phyloP scores from a whole-genome alignment of 2,113 vertebrate species.

The Columba livia region DNA sequence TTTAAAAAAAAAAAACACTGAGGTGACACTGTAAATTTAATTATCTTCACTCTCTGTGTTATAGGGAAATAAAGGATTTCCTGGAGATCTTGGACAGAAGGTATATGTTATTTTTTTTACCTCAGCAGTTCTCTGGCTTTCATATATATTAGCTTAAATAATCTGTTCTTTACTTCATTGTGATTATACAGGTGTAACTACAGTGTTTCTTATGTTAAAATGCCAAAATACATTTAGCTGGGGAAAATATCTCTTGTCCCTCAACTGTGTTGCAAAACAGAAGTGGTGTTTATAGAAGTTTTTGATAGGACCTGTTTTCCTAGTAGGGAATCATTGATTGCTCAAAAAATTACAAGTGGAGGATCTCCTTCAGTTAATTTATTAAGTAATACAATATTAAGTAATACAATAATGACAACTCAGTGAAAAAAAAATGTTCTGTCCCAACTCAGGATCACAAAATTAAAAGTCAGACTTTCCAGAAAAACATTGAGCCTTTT shows the following conservation, averaged over 20 bases:
- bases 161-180: not conserved
- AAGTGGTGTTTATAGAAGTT: not conserved
- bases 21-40: not conserved
- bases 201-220: not conserved
- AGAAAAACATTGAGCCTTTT: not conserved
- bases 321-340: not conserved
- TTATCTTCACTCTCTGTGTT: not conserved
- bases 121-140: not conserved
- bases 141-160: not conserved
- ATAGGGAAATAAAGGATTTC: constrained; percentile 68
- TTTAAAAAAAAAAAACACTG: not conserved
- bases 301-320: not conserved
- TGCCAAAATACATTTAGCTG: not conserved
- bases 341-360: not conserved
- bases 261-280: not conserved
- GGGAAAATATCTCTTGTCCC: not conserved
- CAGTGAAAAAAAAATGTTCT: not conserved
- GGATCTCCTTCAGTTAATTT: not conserved
- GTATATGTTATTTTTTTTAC: not conserved
- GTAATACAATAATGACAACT: not conserved
- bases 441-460: not conserved
- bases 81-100: constrained; percentile 63
- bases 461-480: not conserved
- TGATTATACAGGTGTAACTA: not conserved
- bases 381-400: not conserved